phyloP scores from a whole-genome alignment of 2,888 invertebrate genomes.

The Tromatobia lineatoria region DNA sequence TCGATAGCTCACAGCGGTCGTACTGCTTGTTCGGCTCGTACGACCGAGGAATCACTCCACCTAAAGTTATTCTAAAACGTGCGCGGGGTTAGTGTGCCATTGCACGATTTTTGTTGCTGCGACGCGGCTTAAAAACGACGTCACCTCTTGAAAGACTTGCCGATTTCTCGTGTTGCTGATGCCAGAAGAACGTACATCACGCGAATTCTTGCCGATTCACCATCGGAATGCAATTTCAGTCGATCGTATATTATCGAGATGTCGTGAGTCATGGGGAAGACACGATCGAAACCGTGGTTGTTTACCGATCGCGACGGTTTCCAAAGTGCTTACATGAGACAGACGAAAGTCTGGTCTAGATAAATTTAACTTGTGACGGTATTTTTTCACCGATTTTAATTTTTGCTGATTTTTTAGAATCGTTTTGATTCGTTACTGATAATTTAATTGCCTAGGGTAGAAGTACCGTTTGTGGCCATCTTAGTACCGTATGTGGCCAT shows the following conservation, averaged over 20 bases:
- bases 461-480: too few species aligned
- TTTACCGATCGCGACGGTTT: neutral
- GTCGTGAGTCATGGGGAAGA: neutral
- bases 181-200: neutral
- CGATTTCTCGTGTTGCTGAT: conserved; percentile 6
- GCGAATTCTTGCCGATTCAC: neutral
- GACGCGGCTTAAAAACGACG: neutral
- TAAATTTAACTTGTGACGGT: too few species aligned
- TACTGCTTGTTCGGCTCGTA: neutral
- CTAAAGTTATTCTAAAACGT: conserved; percentile 83
- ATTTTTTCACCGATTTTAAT: too few species aligned
- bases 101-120: conserved; percentile 48
- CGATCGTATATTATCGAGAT: neutral
- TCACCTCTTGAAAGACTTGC: neutral
- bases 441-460: too few species aligned
- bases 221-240: neutral
- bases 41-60: conserved; percentile 64
- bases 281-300: neutral
- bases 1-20: conserved; percentile 4
- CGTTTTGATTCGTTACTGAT: too few species aligned
- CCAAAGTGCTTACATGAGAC: neutral
- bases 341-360: neutral
- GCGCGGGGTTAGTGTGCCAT: conserved; percentile 67
- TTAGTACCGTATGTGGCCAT: too few species aligned
- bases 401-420: too few species aligned